Base-by-base conservation (phyloP, 30 jellyfish, hydroid and myxozoan genomes). In the Sanderia malayensis region DNA sequence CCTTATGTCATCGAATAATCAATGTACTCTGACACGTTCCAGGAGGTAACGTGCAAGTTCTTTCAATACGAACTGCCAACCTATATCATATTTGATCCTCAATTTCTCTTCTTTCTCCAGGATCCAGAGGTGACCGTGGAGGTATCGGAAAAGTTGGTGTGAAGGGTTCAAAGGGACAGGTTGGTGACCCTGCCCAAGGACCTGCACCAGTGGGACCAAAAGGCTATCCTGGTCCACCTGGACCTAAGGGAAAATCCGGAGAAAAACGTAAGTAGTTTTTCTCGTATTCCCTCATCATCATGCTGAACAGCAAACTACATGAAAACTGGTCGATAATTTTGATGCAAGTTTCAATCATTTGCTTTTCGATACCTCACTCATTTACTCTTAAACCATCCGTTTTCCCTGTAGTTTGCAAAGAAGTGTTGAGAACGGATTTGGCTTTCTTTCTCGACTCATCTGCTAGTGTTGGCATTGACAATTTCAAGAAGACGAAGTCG, bases 171-270 rank as follows among this genome's bases (percentile, higher is more conserved):
- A 73, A 74, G 75, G 99, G 99, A 47, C 18, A 29, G 24, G 80
- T 77, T 49, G 99, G 99, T 9, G 37, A 27, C 11, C 81, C 94
- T 20, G 96, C 93, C 17, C 30, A 61, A 21, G 27, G 73, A 41
- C 46, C 84, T 4, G 99, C 94, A 0, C 90, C 67, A 15, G 28
- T 46, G 33, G 99, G 99, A 18, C 85, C 89, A 28, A 85, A 92
- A 76, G 99, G 99, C 11, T 61, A 70, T 44, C 74, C 73, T 26
- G 99, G 99, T 15, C 68, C 27, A 10, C 81, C 94, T 37, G 99
- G 99, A 2, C 84, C 96, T 6, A 66, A 85, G 25, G 99, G 99
- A 61, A 65, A 47, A 58, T 96, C 85, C 18, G 99, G 99, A 47
- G 88, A 83, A 20, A 80, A 90, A 61, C 83, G 94, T 82, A 81